A percentile compares a stretch with the other conserved stretches of the same genome.
These are phyloP conservation scores for Nesogale talazaci DNA, from an alignment of 2,113 vertebrate genomes.

Conservation along the genomic window DNA sequence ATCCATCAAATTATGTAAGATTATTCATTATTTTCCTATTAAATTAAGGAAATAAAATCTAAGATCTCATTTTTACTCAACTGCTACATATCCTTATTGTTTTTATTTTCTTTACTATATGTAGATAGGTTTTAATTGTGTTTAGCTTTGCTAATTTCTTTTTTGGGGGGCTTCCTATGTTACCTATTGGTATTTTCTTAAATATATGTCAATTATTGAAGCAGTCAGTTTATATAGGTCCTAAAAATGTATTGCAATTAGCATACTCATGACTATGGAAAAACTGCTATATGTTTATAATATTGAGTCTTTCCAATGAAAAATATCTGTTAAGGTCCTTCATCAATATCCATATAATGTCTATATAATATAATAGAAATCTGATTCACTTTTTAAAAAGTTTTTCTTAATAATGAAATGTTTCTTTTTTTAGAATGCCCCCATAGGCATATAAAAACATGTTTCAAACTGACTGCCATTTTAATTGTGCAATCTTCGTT, in stretches of 20 bases:
- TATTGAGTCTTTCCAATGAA: not conserved
- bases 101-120: not conserved
- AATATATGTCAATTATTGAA: not conserved
- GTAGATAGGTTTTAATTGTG: not conserved
- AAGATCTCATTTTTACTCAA: not conserved
- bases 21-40: not conserved
- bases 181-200: not conserved
- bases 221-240: not conserved
- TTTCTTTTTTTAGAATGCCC: not conserved
- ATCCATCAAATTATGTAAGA: not conserved
- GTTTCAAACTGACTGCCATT: not conserved
- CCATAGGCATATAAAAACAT: no score
- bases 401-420: not conserved
- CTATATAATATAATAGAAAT: not conserved
- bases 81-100: not conserved
- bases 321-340: not conserved
- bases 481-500: not conserved
- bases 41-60: not conserved
- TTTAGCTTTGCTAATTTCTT: not conserved
- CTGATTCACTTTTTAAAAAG: not conserved
- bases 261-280: not conserved
- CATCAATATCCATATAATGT: not conserved
- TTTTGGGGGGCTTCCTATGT: slow-evolving; percentile 11
- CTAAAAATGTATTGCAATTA: not conserved
- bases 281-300: not conserved